Evolutionary conservation across 2,888 invertebrate species (phyloP).

Genomic region (Cheilosia vernalis): DNA sequence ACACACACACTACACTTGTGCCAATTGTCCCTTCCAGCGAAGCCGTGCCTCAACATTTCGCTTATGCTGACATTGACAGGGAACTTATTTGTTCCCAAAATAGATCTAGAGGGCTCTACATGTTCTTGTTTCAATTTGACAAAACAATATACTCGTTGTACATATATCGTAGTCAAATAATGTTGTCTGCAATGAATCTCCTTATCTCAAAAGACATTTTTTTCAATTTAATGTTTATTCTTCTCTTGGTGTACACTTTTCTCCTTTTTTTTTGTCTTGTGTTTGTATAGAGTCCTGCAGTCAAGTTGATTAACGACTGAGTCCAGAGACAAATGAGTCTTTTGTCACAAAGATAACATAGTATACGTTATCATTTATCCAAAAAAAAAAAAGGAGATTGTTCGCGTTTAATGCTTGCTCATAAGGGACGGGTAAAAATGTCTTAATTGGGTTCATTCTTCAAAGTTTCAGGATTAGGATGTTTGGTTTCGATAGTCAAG

Average conservation of each 20-base stretch:
- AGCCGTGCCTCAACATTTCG: too few species aligned
- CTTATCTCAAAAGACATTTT: conserved; percentile 17
- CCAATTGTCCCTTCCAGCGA: too few species aligned
- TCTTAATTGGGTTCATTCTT: conserved; percentile 7
- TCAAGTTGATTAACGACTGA: conserved; percentile 30
- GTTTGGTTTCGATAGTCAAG: neutral
- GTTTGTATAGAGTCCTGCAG: neutral
- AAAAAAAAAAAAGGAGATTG: neutral
- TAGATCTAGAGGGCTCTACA: too few species aligned
- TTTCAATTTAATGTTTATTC: conserved; percentile 4
- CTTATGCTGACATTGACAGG: too few species aligned
- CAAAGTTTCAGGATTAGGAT: neutral
- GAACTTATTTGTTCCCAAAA: too few species aligned
- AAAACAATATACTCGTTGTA: neutral
- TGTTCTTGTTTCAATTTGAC: neutral
- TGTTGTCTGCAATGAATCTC: conserved; percentile 4
- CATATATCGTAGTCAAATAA: neutral
- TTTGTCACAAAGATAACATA: neutral
- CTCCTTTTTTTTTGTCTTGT: too few species aligned
- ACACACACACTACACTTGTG: too few species aligned
- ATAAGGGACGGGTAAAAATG: neutral
- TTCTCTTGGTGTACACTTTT: too few species aligned
- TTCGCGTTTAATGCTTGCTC: neutral
- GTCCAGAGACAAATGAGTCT: conserved; percentile 7
- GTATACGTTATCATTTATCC: neutral